These are phyloP conservation scores for Acestrorhynchus altus DNA, from an alignment of 2,797 vertebrate genomes.

Conservation along the genomic window DNA sequence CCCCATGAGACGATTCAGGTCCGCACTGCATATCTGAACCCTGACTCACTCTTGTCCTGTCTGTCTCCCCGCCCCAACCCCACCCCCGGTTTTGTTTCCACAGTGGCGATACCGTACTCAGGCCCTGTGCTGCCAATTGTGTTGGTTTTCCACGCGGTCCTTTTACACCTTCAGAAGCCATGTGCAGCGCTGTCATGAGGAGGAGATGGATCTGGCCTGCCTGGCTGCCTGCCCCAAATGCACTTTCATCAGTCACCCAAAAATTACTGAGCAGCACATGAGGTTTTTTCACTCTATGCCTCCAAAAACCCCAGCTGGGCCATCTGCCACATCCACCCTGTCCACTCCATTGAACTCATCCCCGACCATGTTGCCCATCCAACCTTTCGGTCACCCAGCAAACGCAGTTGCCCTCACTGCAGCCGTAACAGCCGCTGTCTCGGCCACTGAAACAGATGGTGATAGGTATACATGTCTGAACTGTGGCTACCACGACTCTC, in stretches of 20 bases:
- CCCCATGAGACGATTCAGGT: background rate
- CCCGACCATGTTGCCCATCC: constrained; percentile 8
- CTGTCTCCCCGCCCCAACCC: background rate
- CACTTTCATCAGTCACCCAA: constrained; percentile 79
- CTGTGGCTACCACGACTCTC: constrained; percentile 83
- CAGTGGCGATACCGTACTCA: constrained; percentile 85
- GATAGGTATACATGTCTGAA: constrained; percentile 81
- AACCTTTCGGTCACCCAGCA: constrained; percentile 34
- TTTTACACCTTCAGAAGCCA: constrained; percentile 83
- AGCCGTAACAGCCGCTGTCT: constrained; percentile 22
- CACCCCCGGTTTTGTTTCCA: constrained; percentile 6
- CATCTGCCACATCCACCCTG: background rate
- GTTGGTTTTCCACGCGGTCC: constrained; percentile 84
- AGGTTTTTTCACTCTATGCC: constrained; percentile 79
- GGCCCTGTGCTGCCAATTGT: constrained; percentile 85
- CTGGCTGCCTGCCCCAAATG: constrained; percentile 85
- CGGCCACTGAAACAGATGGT: constrained; percentile 22
- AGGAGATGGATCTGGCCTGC: constrained; percentile 82
- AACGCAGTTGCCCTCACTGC: constrained; percentile 25
- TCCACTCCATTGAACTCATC: background rate
- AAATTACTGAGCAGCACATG: constrained; percentile 81
- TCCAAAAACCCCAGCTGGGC: constrained; percentile 60
- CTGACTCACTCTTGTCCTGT: background rate
- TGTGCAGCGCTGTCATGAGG: constrained; percentile 83
- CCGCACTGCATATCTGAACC: background rate